phyloP scores from a whole-genome alignment of 1,140 invertebrate genomes.

The Chymomyza costata region DNA sequence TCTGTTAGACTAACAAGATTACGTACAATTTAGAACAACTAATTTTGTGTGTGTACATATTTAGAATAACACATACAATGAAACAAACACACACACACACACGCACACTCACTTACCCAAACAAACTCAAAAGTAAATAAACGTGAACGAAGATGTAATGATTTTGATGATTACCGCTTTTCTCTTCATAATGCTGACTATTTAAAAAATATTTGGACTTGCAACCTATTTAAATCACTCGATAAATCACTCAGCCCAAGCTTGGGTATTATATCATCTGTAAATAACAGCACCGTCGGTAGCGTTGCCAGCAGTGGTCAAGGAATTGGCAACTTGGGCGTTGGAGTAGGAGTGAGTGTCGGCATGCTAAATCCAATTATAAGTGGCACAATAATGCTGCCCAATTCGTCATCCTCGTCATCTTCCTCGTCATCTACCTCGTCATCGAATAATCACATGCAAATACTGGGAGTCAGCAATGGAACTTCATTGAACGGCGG shows the following conservation, averaged over 20 bases:
- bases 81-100: constrained; percentile 4
- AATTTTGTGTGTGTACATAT: too few relatives aligned
- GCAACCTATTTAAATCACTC: constrained; percentile 8
- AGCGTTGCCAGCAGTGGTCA: background rate
- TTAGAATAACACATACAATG: too few relatives aligned
- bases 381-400: constrained; percentile 57
- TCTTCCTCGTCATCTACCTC: constrained; percentile 74
- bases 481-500: constrained; percentile 65
- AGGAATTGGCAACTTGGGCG: constrained; percentile 22
- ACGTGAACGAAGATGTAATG: constrained; percentile 9
- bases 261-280: constrained; percentile 4
- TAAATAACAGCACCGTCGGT: constrained; percentile 5
- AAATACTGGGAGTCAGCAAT: constrained; percentile 52
- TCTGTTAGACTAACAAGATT: too few relatives aligned
- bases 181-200: constrained; percentile 25
- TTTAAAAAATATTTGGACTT: constrained; percentile 35
- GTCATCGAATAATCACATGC: constrained; percentile 66
- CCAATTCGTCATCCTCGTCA: constrained; percentile 67
- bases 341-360: constrained; percentile 36
- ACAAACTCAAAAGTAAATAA: constrained; percentile 3
- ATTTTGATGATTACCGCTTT: constrained; percentile 21
- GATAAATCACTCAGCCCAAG: constrained; percentile 13
- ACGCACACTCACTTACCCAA: constrained; percentile 47
- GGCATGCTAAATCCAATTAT: constrained; percentile 55
- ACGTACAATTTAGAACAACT: too few relatives aligned